A percentile compares a stretch with the other conserved stretches of the same genome.
phyloP scores from a whole-genome alignment of 2,113 vertebrate species.

The Nothobranchius kuhntae region DNA sequence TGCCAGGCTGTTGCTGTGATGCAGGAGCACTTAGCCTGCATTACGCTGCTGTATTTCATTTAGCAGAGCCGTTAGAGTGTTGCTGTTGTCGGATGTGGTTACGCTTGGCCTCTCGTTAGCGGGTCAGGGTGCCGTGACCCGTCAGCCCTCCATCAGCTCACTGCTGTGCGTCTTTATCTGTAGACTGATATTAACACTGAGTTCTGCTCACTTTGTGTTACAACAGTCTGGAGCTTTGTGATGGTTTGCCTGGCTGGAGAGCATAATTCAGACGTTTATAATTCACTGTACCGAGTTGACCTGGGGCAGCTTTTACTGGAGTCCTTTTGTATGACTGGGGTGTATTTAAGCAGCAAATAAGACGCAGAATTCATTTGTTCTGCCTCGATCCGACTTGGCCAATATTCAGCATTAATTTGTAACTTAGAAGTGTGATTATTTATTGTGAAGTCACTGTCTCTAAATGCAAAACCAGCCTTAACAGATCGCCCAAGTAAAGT shows the following conservation, averaged over 20 bases:
- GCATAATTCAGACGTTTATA: too few species aligned
- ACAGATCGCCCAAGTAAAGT: too few species aligned
- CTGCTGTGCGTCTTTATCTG: not conserved
- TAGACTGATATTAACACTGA: conserved; percentile 7
- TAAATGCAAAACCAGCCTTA: too few species aligned
- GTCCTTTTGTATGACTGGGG: too few species aligned
- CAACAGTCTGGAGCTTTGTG: not conserved
- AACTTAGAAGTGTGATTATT: too few species aligned
- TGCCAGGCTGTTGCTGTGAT: conserved; percentile 32
- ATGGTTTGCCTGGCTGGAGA: too few species aligned
- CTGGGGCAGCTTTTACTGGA: not conserved
- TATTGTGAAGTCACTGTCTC: too few species aligned
- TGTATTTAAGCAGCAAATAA: too few species aligned
- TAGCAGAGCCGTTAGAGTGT: conserved; percentile 41
- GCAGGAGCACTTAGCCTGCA: conserved; percentile 28
- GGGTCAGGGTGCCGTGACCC: conserved; percentile 48
- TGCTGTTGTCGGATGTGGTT: conserved; percentile 54
- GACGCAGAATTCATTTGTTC: too few species aligned
- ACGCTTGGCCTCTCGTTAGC: conserved; percentile 53
- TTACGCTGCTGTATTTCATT: conserved; percentile 42
- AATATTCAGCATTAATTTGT: too few species aligned
- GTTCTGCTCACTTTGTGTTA: conserved; percentile 14
- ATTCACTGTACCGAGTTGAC: not conserved
- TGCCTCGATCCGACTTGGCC: too few species aligned
- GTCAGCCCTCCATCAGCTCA: conserved; percentile 13